phyloP scores from a whole-genome alignment of 1,140 invertebrate species.

The Papilio aristodemus region DNA sequence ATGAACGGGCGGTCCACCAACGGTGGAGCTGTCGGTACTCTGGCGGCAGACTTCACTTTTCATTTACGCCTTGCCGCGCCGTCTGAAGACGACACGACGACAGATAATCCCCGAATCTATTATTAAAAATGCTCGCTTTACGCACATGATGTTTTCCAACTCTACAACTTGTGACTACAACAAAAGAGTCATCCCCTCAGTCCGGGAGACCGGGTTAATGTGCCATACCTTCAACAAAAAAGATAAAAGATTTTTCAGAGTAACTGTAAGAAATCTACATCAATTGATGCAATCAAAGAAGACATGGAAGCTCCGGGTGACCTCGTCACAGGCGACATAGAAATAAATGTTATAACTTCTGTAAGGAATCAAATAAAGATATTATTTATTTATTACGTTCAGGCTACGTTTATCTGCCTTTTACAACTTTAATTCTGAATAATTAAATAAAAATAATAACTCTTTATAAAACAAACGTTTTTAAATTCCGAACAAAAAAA shows the following conservation, averaged over 20 bases:
- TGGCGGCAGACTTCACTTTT: slow-evolving; percentile 12
- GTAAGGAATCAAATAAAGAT: too few species aligned
- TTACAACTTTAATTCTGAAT: not conserved
- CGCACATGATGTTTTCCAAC: not conserved
- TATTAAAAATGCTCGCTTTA: not conserved
- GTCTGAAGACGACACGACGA: too few species aligned
- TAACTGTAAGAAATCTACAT: too few species aligned
- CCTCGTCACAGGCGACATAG: too few species aligned
- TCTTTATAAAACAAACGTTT: not conserved
- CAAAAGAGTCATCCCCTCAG: not conserved
- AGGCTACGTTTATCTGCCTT: not conserved
- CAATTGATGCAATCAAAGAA: too few species aligned
- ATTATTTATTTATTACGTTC: too few species aligned
- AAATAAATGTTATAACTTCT: too few species aligned
- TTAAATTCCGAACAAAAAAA: slow-evolving; percentile 26
- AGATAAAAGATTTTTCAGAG: too few species aligned
- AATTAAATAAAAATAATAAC: not conserved
- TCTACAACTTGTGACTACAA: not conserved
- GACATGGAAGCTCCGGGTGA: too few species aligned
- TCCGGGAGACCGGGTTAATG: too few species aligned
- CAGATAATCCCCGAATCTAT: too few species aligned
- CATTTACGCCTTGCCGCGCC: slow-evolving; percentile 20
- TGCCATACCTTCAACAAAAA: too few species aligned
- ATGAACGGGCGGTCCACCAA: not conserved
- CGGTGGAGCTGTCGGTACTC: not conserved